A percentile compares a stretch with the other conserved stretches of the same genome.
Evolutionary conservation across 2,888 invertebrate species (phyloP).

Genomic region (Zonitis immaculata): DNA sequence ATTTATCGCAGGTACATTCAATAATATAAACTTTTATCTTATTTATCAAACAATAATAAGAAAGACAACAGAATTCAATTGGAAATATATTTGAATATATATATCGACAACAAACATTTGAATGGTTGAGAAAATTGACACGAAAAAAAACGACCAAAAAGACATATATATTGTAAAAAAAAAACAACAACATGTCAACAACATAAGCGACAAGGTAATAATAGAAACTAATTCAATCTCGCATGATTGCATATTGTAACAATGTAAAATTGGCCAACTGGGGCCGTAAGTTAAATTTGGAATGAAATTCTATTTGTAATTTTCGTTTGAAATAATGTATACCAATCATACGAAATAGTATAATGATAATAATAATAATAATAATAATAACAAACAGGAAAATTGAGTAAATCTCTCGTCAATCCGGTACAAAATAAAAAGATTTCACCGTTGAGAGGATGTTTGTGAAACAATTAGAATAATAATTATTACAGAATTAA

Average conservation of each 20-base stretch:
- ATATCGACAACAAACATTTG: background rate
- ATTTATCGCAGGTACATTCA: background rate
- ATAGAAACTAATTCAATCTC: background rate
- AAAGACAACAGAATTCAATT: background rate
- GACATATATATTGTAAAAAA: background rate
- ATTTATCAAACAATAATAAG: background rate
- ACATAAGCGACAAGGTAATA: background rate
- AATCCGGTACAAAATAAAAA: background rate
- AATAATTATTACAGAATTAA: too few species aligned
- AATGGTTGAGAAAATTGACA: background rate
- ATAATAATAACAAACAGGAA: background rate
- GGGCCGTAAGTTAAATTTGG: background rate
- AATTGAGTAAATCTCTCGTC: background rate
- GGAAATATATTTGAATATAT: background rate
- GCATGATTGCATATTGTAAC: constrained; percentile 1
- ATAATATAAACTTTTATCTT: background rate
- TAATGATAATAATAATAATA: too few species aligned
- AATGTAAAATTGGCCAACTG: constrained; percentile 1
- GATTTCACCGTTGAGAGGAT: too few species aligned
- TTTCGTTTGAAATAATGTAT: background rate
- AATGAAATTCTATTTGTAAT: background rate
- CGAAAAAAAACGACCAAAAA: background rate
- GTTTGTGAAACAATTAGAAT: too few species aligned
- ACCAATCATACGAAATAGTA: background rate
- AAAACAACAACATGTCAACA: background rate